phyloP scores from a whole-genome alignment of 2,888 invertebrate genomes.

The Hypercompe scribonia region DNA sequence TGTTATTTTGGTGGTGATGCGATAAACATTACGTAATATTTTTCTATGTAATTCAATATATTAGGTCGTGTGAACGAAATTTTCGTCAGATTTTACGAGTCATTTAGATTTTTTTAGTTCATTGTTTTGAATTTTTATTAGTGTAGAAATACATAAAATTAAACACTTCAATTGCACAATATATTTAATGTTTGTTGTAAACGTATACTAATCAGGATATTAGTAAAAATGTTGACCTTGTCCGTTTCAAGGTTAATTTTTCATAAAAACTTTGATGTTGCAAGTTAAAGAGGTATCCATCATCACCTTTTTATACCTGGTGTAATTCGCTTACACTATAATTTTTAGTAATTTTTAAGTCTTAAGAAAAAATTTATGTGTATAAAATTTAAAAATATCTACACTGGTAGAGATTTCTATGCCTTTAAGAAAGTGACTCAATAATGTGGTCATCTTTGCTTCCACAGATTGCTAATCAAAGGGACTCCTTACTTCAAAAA shows the following conservation, averaged over 20 bases:
- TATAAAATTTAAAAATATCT: background rate
- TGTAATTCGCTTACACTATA: no score
- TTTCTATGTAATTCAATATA: background rate
- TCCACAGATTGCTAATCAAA: background rate
- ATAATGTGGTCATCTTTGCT: background rate
- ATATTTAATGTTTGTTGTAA: background rate
- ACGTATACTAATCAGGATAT: background rate
- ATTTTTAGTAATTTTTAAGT: no score
- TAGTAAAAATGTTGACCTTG: background rate
- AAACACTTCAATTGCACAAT: background rate
- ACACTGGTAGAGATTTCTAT: background rate
- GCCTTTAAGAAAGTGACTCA: background rate
- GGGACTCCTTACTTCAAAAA: background rate
- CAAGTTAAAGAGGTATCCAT: background rate
- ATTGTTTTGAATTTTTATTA: background rate
- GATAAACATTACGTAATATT: slow-evolving; percentile 5
- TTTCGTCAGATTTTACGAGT: background rate
- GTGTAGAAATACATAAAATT: background rate
- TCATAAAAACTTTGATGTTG: background rate
- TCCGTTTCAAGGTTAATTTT: background rate
- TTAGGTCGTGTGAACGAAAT: background rate
- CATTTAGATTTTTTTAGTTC: background rate
- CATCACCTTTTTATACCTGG: background rate
- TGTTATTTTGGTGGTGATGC: slow-evolving; percentile 3
- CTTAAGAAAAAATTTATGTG: background rate